These are phyloP conservation scores for Hafferia zeledoni DNA, from an alignment of 2,797 vertebrate genomes.

Conservation along the genomic window DNA sequence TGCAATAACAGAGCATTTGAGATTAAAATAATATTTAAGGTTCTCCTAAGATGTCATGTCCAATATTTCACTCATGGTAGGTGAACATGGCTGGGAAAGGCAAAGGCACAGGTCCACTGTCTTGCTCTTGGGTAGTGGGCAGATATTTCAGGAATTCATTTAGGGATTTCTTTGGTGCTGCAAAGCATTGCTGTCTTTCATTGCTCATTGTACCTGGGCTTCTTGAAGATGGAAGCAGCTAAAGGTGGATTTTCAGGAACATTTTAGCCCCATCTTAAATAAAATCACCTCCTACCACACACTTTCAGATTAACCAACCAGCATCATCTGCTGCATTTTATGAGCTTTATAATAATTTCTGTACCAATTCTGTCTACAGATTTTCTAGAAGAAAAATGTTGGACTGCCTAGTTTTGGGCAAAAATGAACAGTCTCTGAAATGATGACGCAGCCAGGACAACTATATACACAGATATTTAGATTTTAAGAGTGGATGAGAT, in stretches of 20 bases:
- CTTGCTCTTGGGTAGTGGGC: not conserved
- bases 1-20: constrained; percentile 70
- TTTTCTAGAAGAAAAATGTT: not conserved
- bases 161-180: not conserved
- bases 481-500: not conserved
- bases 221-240: not conserved
- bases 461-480: not conserved
- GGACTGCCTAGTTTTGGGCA: not conserved
- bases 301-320: not conserved
- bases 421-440: not conserved
- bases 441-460: not conserved
- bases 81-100: not conserved
- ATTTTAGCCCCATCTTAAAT: not conserved
- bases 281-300: not conserved
- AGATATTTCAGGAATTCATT: not conserved
- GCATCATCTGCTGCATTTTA: not conserved
- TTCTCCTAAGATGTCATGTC: constrained; percentile 39
- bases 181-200: not conserved
- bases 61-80: constrained; percentile 59
- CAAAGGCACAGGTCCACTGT: not conserved
- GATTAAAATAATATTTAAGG: constrained; percentile 75
- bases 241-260: not conserved
- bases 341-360: constrained; percentile 31
- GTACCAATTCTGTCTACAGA: not conserved
- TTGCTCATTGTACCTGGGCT: not conserved